A percentile compares a stretch with the other conserved stretches of the same genome.
Evolutionary conservation across 2,888 invertebrate species (phyloP).

Genomic region (Thumatha senex): DNA sequence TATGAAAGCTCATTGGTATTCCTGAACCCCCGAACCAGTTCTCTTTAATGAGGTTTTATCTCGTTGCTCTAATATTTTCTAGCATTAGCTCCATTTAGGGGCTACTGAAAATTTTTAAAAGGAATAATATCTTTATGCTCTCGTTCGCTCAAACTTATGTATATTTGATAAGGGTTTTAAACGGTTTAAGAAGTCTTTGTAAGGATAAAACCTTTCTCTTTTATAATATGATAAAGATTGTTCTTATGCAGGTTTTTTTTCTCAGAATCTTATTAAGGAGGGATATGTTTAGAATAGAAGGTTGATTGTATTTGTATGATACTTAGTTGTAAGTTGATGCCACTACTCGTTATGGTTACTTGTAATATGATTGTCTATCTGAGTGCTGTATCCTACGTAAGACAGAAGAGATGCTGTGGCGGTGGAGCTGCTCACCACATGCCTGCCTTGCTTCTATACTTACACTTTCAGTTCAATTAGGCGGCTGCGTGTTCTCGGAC

Average conservation of each 20-base stretch:
- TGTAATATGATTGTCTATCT: no score
- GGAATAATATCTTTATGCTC: conserved; percentile 14
- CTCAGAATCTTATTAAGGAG: no score
- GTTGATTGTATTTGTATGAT: no score
- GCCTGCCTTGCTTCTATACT: no score
- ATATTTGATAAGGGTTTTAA: conserved; percentile 28
- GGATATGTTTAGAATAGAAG: no score
- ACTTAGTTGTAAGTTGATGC: no score
- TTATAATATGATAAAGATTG: conserved; percentile 3
- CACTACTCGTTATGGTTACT: no score
- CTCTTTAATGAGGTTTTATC: conserved; percentile 29
- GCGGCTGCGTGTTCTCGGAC: no score
- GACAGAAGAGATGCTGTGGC: no score
- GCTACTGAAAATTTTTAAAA: conserved; percentile 12
- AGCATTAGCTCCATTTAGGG: conserved; percentile 20
- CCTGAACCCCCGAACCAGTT: conserved; percentile 15
- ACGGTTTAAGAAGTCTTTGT: conserved; percentile 13
- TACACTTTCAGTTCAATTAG: no score
- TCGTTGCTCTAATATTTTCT: conserved; percentile 33
- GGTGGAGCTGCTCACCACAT: no score
- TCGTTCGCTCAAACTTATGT: conserved; percentile 22
- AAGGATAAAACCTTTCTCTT: neutral
- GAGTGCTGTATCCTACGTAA: no score
- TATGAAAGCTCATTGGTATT: conserved; percentile 34
- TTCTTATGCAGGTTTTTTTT: conserved; percentile 1